A percentile compares a stretch with the other conserved stretches of the same genome.
phyloP scores from a whole-genome alignment of 2,113 vertebrate genomes.

The Muntiacus muntjak region DNA sequence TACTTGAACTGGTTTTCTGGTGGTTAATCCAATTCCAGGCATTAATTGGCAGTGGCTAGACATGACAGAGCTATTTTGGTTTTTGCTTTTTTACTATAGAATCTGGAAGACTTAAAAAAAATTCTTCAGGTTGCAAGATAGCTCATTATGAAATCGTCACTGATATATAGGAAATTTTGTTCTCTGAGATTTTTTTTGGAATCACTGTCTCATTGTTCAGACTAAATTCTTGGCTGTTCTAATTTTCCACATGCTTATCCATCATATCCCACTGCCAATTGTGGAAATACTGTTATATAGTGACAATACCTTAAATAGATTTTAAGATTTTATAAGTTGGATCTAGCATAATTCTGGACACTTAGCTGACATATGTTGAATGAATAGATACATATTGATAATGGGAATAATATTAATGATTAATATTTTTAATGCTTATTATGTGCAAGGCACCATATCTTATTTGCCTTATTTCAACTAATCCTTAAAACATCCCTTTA shows the following conservation, averaged over 20 bases:
- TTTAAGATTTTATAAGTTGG: neutral
- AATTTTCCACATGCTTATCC: conserved; percentile 40
- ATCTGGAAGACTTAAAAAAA: conserved; percentile 52
- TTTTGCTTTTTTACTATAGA: neutral
- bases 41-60: conserved; percentile 60
- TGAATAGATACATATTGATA: neutral
- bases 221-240: conserved; percentile 26
- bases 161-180: neutral
- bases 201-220: conserved; percentile 36
- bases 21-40: conserved; percentile 57
- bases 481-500: neutral
- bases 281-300: neutral
- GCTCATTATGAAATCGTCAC: conserved; percentile 53
- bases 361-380: neutral
- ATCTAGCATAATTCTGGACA: neutral
- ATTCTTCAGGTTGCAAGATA: conserved; percentile 43
- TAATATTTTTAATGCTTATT: neutral
- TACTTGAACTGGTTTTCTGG: conserved; percentile 50
- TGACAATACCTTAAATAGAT: neutral
- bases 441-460: neutral
- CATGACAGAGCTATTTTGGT: conserved; percentile 29
- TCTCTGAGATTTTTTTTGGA: conserved; percentile 6
- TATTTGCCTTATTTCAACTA: neutral
- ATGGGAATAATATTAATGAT: neutral
- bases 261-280: neutral